Evolutionary conservation across 2,888 invertebrate genomes (phyloP).

Genomic region (Scaptodrosophila latifasciaeformis): DNA sequence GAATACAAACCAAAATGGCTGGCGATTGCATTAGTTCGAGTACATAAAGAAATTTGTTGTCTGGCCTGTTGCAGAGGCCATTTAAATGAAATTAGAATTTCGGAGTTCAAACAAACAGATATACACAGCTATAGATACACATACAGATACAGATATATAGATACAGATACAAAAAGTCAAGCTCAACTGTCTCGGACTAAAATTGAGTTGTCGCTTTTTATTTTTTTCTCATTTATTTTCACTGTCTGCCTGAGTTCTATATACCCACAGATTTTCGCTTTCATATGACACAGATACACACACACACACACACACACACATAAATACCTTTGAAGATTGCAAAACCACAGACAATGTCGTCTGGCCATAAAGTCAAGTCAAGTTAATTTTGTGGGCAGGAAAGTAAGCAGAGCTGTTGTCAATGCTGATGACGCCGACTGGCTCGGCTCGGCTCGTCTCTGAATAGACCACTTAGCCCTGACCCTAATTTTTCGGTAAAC

Average conservation of each 20-base stretch:
- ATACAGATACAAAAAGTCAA: too few species aligned
- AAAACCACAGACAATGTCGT: conserved; percentile 6
- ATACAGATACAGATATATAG: not conserved
- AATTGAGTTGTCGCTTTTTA: conserved; percentile 11
- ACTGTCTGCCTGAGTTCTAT: conserved; percentile 20
- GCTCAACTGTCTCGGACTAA: not conserved
- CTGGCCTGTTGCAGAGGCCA: conserved; percentile 22
- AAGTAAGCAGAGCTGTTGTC: conserved; percentile 29
- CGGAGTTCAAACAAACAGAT: not conserved
- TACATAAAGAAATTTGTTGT: conserved; percentile 42
- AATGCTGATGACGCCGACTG: conserved; percentile 11
- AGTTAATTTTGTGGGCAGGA: conserved; percentile 31
- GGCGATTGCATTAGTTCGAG: conserved; percentile 36
- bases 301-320: conserved; percentile 19
- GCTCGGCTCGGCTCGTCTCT: not conserved
- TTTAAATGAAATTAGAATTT: conserved; percentile 63
- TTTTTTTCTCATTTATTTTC: not conserved
- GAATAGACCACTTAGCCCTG: conserved; percentile 49
- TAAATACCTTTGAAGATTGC: not conserved
- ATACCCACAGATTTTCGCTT: conserved; percentile 51
- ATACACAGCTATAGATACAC: not conserved
- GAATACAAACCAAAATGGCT: conserved; percentile 55
- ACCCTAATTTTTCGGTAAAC: conserved; percentile 60
- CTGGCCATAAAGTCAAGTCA: too few species aligned
- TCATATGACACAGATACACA: conserved; percentile 59